These are phyloP conservation scores for Xanthorhoe spadicearia DNA, from an alignment of 2,888 invertebrate species.

Conservation along the genomic window DNA sequence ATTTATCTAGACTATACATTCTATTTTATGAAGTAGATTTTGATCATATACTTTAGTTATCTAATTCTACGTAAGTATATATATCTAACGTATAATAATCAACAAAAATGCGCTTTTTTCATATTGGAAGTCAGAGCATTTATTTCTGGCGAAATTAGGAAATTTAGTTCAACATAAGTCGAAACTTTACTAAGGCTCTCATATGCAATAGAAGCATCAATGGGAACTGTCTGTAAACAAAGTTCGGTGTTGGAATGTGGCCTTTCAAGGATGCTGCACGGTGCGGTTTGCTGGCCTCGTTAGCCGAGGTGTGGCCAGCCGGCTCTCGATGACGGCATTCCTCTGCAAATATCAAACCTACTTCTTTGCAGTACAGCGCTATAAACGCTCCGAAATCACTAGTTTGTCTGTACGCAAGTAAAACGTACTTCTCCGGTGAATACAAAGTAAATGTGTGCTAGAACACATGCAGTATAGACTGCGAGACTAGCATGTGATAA, in stretches of 20 bases:
- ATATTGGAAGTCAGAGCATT: constrained; percentile 35
- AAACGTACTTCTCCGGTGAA: constrained; percentile 32
- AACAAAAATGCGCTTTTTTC: too few species aligned
- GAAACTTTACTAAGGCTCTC: constrained; percentile 52
- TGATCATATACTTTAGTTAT: constrained; percentile 37
- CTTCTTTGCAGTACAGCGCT: constrained; percentile 47
- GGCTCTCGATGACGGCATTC: constrained; percentile 68
- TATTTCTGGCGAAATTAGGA: constrained; percentile 38
- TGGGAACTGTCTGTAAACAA: constrained; percentile 77
- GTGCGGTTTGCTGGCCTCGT: constrained; percentile 61
- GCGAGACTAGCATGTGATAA: constrained; percentile 13
- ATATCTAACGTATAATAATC: too few species aligned
- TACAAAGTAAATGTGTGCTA: constrained; percentile 35
- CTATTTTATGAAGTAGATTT: constrained; percentile 5
- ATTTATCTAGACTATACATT: neutral
- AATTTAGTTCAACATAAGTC: too few species aligned
- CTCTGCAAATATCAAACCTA: constrained; percentile 56
- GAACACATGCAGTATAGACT: constrained; percentile 24
- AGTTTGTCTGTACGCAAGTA: constrained; percentile 37
- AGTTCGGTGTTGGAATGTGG: constrained; percentile 75
- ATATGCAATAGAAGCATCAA: constrained; percentile 60
- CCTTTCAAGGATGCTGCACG: constrained; percentile 81
- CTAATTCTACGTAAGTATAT: constrained; percentile 36
- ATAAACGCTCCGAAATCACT: constrained; percentile 44
- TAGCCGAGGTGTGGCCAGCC: constrained; percentile 70